Percentiles rank a stretch among this genome's conserved stretches.
Evolutionary conservation across 2,797 vertebrate species (phyloP).

Genomic region (Staurois parvus): DNA sequence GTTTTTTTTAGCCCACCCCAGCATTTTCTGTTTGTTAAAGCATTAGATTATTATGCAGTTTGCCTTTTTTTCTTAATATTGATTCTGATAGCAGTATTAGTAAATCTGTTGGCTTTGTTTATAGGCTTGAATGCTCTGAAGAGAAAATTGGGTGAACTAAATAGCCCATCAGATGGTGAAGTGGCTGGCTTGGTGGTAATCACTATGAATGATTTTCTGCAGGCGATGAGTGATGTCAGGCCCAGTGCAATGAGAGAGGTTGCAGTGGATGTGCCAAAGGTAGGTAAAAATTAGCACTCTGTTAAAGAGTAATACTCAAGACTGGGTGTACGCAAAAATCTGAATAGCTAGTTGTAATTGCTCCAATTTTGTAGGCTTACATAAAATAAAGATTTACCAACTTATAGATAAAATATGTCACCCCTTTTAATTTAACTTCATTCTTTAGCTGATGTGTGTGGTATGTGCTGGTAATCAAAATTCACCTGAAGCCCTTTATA

Average conservation of each 20-base stretch:
- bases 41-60: not conserved
- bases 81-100: not conserved
- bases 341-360: too few relatives aligned
- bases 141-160: conserved; percentile 76
- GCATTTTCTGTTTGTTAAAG: too few relatives aligned
- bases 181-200: conserved; percentile 82
- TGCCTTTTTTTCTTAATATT: not conserved
- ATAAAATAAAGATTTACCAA: too few relatives aligned
- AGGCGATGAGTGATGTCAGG: conserved; percentile 88
- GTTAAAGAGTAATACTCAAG: too few relatives aligned
- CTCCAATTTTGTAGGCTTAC: too few relatives aligned
- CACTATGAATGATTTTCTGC: conserved; percentile 85
- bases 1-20: too few relatives aligned
- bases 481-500: too few relatives aligned
- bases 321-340: too few relatives aligned
- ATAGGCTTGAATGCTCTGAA: conserved; percentile 85
- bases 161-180: conserved; percentile 76
- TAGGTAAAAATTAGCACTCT: conserved; percentile 69
- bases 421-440: too few relatives aligned
- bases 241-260: conserved; percentile 98
- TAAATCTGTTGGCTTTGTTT: conserved; percentile 33
- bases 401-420: too few relatives aligned
- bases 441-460: too few relatives aligned
- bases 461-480: too few relatives aligned
- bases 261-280: conserved; percentile 93